Evolutionary conservation across 2,888 invertebrate genomes (phyloP).

Genomic region (Drosophila limbata): DNA sequence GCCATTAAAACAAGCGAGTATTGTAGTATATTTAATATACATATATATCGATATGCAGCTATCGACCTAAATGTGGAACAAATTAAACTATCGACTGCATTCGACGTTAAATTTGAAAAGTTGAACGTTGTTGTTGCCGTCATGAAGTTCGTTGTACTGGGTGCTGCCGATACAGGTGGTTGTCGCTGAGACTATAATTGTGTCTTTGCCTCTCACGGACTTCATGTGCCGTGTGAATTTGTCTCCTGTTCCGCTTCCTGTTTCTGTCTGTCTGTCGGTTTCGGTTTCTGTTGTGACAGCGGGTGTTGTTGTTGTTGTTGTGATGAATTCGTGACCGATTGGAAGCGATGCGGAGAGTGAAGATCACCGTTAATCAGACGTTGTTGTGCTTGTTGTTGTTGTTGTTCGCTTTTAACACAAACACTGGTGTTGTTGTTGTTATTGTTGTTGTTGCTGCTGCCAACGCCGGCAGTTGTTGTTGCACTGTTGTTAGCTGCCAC

Average conservation of each 20-base stretch:
- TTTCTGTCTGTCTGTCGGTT: conserved; percentile 2
- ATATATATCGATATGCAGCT: too few species aligned
- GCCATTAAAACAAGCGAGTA: background rate
- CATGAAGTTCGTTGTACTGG: conserved; percentile 52
- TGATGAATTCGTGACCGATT: conserved; percentile 1
- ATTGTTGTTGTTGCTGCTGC: background rate
- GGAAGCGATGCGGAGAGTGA: conserved; percentile 83
- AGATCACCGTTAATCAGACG: conserved; percentile 37
- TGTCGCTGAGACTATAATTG: background rate
- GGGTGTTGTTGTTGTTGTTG: conserved; percentile 13
- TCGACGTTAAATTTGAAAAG: background rate
- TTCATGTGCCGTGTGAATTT: conserved; percentile 88
- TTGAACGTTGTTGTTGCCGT: background rate
- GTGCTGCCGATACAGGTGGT: conserved; percentile 33
- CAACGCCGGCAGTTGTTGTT: conserved; percentile 8
- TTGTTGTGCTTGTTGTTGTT: conserved; percentile 16
- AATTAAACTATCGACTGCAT: too few species aligned
- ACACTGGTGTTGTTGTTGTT: background rate
- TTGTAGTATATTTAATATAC: background rate
- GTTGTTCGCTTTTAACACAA: conserved; percentile 9
- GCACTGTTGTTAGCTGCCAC: conserved; percentile 43
- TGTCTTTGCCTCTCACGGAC: conserved; percentile 83
- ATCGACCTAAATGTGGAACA: too few species aligned
- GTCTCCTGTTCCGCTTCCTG: conserved; percentile 34
- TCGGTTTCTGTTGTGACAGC: conserved; percentile 83